These are phyloP conservation scores for Lineus longissimus DNA, from an alignment of 1,140 invertebrate genomes.

Conservation along the genomic window DNA sequence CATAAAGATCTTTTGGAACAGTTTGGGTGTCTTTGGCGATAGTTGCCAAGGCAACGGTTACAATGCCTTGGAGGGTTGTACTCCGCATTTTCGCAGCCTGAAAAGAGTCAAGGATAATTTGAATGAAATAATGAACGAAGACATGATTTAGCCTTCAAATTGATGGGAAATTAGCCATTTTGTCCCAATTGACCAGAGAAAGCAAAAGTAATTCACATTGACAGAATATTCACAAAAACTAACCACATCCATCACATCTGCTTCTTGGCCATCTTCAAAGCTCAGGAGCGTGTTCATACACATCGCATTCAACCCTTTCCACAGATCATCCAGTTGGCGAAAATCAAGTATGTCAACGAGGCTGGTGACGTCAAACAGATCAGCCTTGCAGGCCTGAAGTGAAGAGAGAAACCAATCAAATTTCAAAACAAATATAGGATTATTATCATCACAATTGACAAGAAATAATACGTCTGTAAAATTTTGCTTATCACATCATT, in stretches of 20 bases:
- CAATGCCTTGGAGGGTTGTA: conserved; percentile 15
- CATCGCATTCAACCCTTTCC: conserved; percentile 23
- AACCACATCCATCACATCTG: conserved; percentile 6
- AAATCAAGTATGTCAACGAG: too few species aligned
- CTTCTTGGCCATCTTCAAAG: conserved; percentile 19
- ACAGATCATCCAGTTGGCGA: conserved; percentile 1
- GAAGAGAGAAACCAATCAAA: too few species aligned
- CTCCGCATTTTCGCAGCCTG: conserved; percentile 16
- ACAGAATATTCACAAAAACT: background rate
- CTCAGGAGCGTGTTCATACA: conserved; percentile 23
- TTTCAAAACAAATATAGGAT: too few species aligned
- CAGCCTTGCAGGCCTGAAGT: too few species aligned
- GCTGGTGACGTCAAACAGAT: too few species aligned
- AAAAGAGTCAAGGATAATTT: background rate
- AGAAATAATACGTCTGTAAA: too few species aligned
- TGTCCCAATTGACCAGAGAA: background rate
- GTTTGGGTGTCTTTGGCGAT: conserved; percentile 15
- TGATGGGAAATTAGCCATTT: too few species aligned
- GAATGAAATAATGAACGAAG: background rate
- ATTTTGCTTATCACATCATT: too few species aligned
- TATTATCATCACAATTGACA: conserved; percentile 4
- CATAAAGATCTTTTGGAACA: conserved; percentile 22
- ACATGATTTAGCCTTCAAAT: background rate
- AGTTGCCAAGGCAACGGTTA: conserved; percentile 21
- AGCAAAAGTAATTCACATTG: background rate